Percentiles rank a stretch among this genome's conserved stretches.
Conservation (phyloP, 2,113 vertebrate species). For the Laticauda colubrina region DNA sequence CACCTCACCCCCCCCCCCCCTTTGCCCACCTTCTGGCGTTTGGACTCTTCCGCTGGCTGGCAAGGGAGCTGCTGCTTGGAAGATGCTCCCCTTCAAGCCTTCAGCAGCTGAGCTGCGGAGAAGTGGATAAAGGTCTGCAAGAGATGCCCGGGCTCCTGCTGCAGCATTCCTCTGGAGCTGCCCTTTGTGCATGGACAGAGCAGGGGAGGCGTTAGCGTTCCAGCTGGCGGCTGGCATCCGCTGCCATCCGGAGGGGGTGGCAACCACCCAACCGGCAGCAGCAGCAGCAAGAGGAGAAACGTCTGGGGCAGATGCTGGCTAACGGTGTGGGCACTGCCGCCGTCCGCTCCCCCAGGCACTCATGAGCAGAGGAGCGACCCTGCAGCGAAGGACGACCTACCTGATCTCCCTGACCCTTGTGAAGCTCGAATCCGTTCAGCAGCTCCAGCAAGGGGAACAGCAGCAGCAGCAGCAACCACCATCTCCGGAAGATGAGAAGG, state of each 20-base stretch:
- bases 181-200: conserved; percentile 15
- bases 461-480: not conserved
- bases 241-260: conserved; percentile 27
- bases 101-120: not conserved
- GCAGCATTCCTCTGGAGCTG: not conserved
- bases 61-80: not conserved
- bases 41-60: not conserved
- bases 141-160: conserved; percentile 34
- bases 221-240: conserved; percentile 1
- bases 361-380: conserved; percentile 81
- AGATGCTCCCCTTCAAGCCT: conserved; percentile 1
- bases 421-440: conserved; percentile 82
- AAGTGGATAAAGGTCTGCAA: conserved; percentile 44
- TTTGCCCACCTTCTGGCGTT: not conserved
- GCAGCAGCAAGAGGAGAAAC: conserved; percentile 36
- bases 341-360: conserved; percentile 66
- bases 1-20: not conserved
- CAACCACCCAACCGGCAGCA: conserved; percentile 46
- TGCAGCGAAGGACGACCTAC: conserved; percentile 93
- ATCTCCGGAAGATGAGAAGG: conserved; percentile 12
- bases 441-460: conserved; percentile 1
- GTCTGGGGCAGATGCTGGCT: conserved; percentile 17
- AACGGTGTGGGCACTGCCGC: conserved; percentile 53
- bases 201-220: conserved; percentile 1
- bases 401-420: conserved; percentile 94